A percentile compares a stretch with the other conserved stretches of the same genome.
Evolutionary conservation across 2,113 vertebrate species (phyloP).

Genomic region (Menidia beryllina): DNA sequence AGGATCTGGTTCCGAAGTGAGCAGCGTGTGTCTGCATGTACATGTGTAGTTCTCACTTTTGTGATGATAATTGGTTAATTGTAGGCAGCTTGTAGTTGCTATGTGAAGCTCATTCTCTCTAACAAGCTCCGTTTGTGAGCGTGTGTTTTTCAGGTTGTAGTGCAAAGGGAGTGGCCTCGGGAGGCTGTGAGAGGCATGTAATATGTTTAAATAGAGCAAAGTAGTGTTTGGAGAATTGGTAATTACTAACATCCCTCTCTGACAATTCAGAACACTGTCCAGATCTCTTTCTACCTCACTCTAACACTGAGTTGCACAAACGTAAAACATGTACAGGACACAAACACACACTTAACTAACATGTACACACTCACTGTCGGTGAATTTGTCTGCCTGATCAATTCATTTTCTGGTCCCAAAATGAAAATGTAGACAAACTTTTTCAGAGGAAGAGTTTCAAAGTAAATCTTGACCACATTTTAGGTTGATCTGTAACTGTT

Average conservation of each 20-base stretch:
- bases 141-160: conserved; percentile 73
- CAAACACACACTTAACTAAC: conserved; percentile 15
- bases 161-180: conserved; percentile 55
- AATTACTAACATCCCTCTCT: conserved; percentile 87
- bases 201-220: conserved; percentile 84
- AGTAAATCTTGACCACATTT: background rate
- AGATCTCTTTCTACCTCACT: conserved; percentile 66
- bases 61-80: conserved; percentile 82
- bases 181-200: conserved; percentile 78
- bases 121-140: conserved; percentile 28
- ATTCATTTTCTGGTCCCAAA: conserved; percentile 48
- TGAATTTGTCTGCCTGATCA: conserved; percentile 48
- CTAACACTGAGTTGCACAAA: conserved; percentile 19
- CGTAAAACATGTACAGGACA: conserved; percentile 20
- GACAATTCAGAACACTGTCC: conserved; percentile 82
- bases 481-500: background rate
- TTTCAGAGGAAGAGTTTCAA: background rate
- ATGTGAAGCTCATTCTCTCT: conserved; percentile 33
- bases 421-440: background rate
- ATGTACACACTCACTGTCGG: conserved; percentile 42
- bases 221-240: conserved; percentile 86
- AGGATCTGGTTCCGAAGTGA: conserved; percentile 42
- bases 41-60: conserved; percentile 21
- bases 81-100: conserved; percentile 74
- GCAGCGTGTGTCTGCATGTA: conserved; percentile 16